Conservation (phyloP, 2,888 invertebrate genomes). For the Lepidocyrtoides sp. region DNA sequence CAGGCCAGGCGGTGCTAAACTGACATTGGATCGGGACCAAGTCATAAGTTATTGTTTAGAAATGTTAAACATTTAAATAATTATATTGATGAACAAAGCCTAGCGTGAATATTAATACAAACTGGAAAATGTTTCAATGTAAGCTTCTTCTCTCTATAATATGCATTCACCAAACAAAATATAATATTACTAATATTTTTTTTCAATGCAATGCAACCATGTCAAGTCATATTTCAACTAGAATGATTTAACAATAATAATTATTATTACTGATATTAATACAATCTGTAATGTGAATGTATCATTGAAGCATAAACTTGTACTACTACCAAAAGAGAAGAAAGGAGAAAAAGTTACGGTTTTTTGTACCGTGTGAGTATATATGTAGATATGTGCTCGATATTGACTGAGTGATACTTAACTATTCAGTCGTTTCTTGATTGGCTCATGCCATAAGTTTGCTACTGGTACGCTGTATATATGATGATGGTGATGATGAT, state of each 20-base stretch:
- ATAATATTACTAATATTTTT: no score
- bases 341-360: constrained; percentile 11
- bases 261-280: neutral
- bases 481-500: neutral
- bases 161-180: neutral
- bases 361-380: neutral
- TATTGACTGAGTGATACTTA: constrained; percentile 21
- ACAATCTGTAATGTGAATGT: no score
- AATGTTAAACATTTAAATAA: constrained; percentile 12
- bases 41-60: constrained; percentile 42
- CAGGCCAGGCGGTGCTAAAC: constrained; percentile 20
- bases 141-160: neutral
- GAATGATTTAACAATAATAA: no score
- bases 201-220: no score
- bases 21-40: constrained; percentile 42
- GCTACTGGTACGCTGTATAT: neutral
- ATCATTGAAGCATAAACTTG: constrained; percentile 47
- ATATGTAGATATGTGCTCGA: neutral
- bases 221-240: no score
- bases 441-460: constrained; percentile 54
- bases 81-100: constrained; percentile 1
- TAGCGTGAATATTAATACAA: neutral
- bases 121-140: neutral
- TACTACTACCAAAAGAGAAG: neutral
- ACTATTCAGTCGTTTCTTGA: constrained; percentile 3